Percentiles rank a stretch among this genome's conserved stretches.
Conservation (phyloP, 2,113 vertebrate genomes). For the Anolis sagrei region DNA sequence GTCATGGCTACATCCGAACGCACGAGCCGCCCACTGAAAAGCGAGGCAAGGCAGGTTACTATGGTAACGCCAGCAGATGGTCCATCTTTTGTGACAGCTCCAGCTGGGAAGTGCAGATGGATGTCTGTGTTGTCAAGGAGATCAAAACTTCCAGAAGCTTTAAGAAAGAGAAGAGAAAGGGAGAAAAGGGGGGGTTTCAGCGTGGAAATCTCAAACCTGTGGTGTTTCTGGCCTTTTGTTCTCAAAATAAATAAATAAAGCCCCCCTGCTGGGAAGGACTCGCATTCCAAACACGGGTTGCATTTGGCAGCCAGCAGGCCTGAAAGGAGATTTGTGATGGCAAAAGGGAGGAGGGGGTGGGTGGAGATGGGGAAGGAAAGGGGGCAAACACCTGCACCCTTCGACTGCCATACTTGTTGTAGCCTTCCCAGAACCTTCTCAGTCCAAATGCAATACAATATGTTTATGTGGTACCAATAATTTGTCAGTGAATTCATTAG, state of each 20-base stretch:
- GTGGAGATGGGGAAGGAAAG: background rate
- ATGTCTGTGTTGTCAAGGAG: constrained; percentile 97
- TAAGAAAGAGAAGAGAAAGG: constrained; percentile 39
- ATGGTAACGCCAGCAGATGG: constrained; percentile 98
- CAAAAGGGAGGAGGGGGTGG: background rate
- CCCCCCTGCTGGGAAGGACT: constrained; percentile 23
- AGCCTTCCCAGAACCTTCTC: too few species aligned
- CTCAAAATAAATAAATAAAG: constrained; percentile 25
- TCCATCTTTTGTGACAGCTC: constrained; percentile 97
- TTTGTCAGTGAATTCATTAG: background rate
- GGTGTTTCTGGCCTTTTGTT: constrained; percentile 53
- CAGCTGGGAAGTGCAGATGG: constrained; percentile 99
- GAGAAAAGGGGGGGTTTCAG: constrained; percentile 38
- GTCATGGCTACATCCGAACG: constrained; percentile 98
- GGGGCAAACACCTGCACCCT: constrained; percentile 1
- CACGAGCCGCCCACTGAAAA: constrained; percentile 93
- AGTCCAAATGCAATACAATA: background rate
- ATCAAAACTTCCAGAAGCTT: constrained; percentile 92
- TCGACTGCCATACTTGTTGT: too few species aligned
- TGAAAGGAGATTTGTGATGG: background rate
- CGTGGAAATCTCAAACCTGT: constrained; percentile 61
- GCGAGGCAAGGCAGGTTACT: constrained; percentile 95
- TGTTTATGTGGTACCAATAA: background rate
- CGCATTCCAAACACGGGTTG: background rate
- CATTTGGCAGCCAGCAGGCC: constrained; percentile 29